Base-by-base conservation (phyloP, 2,113 vertebrate genomes). In the Pygoscelis antarcticus region DNA sequence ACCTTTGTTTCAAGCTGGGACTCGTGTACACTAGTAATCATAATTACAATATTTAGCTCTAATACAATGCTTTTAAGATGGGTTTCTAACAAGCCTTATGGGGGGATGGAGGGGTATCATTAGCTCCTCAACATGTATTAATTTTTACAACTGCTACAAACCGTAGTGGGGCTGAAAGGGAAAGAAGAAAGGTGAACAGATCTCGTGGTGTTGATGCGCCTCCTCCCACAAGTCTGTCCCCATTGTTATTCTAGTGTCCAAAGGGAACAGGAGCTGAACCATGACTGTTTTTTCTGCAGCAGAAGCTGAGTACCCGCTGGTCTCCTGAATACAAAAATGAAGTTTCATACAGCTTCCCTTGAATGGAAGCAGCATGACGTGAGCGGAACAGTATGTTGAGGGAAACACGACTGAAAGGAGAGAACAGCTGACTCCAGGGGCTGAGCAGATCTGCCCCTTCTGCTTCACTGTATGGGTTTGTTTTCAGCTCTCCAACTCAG, bases 281-380 rank as follows among this genome's bases (percentile, higher is more conserved):
- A 11, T 47, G 62, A 69, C 49, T 0, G 0, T 15, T 92, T 89
- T 72, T 86, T 38, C 38, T 85, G 49, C 44, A 61, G 70, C 80
- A 90, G 83, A 76, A 92, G 75, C 83, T 30, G 89, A 64, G 87
- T 83, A 80, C 87, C 89, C 3, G 11, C 95, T 96, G 90, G 26
- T 70, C 71, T 85, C 58, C 71, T 72, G 64, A 95, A 93, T 96
- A 51, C n/a, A 91, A 36, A 95, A 96, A 36, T 55, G 87, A 90
- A 88, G 84, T 77, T 93, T 94, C 82, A 40, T 42, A 66, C 95
- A 91, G 94, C 86, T 94, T 91, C n/a, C n/a, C 70, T 88, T 95
- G 91, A 96, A 96, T 95, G 94, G 93, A 84, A 96, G 62, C 95
- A 97, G 93, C 96, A 83, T 83, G 96, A 88, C 0, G 7, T 55